These are phyloP conservation scores for Drosophila micromelanica DNA, from an alignment of 1,140 invertebrate species.

Conservation along the genomic window DNA sequence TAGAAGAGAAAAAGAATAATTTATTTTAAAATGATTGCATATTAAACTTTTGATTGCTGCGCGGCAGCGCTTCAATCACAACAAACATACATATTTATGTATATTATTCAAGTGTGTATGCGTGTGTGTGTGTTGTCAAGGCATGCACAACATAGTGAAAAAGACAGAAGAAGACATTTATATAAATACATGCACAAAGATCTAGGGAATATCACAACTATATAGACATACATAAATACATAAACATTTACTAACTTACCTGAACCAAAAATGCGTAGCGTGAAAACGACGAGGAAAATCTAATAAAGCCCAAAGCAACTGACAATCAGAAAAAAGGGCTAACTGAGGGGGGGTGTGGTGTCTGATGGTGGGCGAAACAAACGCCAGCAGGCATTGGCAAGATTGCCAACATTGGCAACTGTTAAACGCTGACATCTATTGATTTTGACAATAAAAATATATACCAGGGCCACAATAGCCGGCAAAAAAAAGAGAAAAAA, in stretches of 20 bases:
- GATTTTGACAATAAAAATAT: constrained; percentile 72
- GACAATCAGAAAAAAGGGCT: constrained; percentile 14
- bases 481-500: constrained; percentile 18
- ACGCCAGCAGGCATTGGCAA: constrained; percentile 39
- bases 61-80: constrained; percentile 22
- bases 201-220: constrained; percentile 2
- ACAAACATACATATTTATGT: constrained; percentile 36
- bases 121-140: constrained; percentile 13
- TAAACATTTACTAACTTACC: constrained; percentile 55
- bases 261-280: constrained; percentile 30
- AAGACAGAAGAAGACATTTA: constrained; percentile 13
- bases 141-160: constrained; percentile 4
- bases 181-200: background rate
- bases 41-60: constrained; percentile 47
- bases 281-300: constrained; percentile 30
- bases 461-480: background rate
- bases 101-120: constrained; percentile 4
- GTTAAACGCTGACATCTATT: constrained; percentile 76
- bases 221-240: background rate
- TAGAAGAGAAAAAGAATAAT: constrained; percentile 78
- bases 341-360: background rate
- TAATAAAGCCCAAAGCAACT: constrained; percentile 50
- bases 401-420: constrained; percentile 40
- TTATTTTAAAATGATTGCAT: constrained; percentile 68
- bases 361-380: background rate